A percentile compares a stretch with the other conserved stretches of the same genome.
Conservation (phyloP, 2,113 vertebrate species). For the Psephotus haematonotus region DNA sequence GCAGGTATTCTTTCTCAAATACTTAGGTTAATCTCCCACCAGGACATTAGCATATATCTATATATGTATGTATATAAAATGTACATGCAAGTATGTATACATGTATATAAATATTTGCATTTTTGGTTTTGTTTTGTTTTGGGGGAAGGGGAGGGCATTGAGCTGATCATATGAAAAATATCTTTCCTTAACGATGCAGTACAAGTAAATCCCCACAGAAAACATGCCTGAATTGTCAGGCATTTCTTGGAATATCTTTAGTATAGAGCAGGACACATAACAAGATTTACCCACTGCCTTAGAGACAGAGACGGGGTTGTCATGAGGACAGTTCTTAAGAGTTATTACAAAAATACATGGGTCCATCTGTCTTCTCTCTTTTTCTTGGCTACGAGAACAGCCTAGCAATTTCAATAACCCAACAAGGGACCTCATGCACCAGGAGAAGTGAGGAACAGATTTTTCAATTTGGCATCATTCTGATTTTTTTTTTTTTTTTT, state of each 20-base stretch:
- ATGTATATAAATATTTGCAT: not conserved
- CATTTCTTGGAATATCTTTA: slow-evolving; percentile 69
- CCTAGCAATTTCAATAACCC: slow-evolving; percentile 77
- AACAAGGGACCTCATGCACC: slow-evolving; percentile 72
- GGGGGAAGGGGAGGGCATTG: not conserved
- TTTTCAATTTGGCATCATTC: slow-evolving; percentile 79
- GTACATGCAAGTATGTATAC: not conserved
- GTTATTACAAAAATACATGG: slow-evolving; percentile 73
- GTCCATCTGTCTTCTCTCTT: slow-evolving; percentile 78
- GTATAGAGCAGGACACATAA: slow-evolving; percentile 64
- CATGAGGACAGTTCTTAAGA: slow-evolving; percentile 72
- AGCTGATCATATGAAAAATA: slow-evolving; percentile 25
- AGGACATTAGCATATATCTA: not conserved
- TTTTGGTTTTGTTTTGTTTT: not conserved
- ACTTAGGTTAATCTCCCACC: not conserved
- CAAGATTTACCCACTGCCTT: slow-evolving; percentile 60
- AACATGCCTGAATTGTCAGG: slow-evolving; percentile 57
- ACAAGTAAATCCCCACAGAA: slow-evolving; percentile 49
- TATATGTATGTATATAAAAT: not conserved
- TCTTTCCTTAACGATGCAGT: slow-evolving; percentile 26
- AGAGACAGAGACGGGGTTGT: slow-evolving; percentile 64
- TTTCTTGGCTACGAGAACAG: slow-evolving; percentile 74
- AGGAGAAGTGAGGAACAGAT: slow-evolving; percentile 77
- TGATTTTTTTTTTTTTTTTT: slow-evolving; percentile 59
- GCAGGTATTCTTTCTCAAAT: not conserved